These are phyloP conservation scores for Nesometra sesokonis DNA, from an alignment of 35 echinoderm and acorn worm genomes.

Conservation along the genomic window DNA sequence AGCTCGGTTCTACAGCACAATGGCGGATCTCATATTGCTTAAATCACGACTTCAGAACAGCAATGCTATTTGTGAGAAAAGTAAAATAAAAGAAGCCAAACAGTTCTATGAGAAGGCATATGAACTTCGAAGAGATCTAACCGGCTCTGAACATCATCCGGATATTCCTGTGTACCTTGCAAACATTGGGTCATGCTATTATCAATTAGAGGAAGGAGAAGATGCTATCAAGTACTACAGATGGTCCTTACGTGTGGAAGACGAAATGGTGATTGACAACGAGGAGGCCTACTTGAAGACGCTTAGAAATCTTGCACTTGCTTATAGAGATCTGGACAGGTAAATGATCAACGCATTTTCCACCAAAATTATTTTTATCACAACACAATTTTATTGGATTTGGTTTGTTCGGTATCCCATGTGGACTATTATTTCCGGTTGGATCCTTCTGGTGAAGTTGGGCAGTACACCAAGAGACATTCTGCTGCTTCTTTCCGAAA, in stretches of 20 bases:
- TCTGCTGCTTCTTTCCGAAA: too few relatives aligned
- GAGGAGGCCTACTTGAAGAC: not conserved
- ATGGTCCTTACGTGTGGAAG: constrained; percentile 50
- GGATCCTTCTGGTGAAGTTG: too few relatives aligned
- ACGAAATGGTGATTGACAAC: constrained; percentile 41
- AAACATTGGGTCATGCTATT: constrained; percentile 66
- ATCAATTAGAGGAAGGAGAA: constrained; percentile 59
- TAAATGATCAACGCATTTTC: not conserved
- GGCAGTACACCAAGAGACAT: too few relatives aligned
- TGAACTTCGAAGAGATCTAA: constrained; percentile 36
- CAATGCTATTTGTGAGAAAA: not conserved
- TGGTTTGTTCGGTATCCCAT: too few relatives aligned
- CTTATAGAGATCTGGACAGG: not conserved
- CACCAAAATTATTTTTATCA: too few relatives aligned
- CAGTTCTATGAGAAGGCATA: constrained; percentile 56
- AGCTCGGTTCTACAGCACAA: not conserved
- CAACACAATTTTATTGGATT: too few relatives aligned
- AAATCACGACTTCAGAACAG: not conserved
- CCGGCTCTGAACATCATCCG: constrained; percentile 52
- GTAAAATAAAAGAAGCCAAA: constrained; percentile 22
- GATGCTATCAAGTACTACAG: constrained; percentile 62
- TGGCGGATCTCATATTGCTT: not conserved
- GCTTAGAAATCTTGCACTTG: not conserved
- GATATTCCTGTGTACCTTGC: constrained; percentile 54
- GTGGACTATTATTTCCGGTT: too few relatives aligned